phyloP scores from a whole-genome alignment of 2,113 vertebrate genomes.

The Pagrus major region DNA sequence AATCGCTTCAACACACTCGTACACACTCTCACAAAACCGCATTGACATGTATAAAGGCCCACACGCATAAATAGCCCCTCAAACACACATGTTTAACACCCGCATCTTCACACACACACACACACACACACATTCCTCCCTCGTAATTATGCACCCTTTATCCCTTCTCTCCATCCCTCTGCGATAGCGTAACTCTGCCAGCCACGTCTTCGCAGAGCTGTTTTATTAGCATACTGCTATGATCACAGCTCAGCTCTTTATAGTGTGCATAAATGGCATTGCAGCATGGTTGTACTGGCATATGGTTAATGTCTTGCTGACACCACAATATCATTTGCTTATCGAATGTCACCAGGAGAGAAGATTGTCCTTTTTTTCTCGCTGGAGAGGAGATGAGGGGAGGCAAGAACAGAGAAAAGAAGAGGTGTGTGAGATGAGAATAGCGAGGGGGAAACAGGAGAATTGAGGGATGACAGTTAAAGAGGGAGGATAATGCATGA shows the following conservation, averaged over 20 bases:
- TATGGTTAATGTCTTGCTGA: conserved; percentile 70
- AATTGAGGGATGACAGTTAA: conserved; percentile 26
- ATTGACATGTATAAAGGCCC: conserved; percentile 52
- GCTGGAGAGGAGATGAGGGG: background rate
- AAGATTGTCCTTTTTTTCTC: conserved; percentile 33
- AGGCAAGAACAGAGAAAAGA: background rate
- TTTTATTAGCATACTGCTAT: conserved; percentile 72
- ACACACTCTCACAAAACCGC: conserved; percentile 39
- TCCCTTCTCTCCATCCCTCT: conserved; percentile 50
- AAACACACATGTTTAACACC: conserved; percentile 49
- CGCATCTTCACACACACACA: conserved; percentile 14
- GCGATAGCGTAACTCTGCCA: conserved; percentile 43
- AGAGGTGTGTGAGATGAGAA: conserved; percentile 18
- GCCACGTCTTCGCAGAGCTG: conserved; percentile 58
- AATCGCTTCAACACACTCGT: conserved; percentile 23
- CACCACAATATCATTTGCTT: conserved; percentile 54
- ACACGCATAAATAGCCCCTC: conserved; percentile 23
- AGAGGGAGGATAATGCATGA: conserved; percentile 44
- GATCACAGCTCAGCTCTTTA: conserved; percentile 76
- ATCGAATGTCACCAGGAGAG: conserved; percentile 52
- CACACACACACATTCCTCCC: conserved; percentile 31
- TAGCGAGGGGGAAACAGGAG: background rate
- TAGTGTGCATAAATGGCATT: conserved; percentile 67
- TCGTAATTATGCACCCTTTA: conserved; percentile 63
- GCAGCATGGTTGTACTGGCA: conserved; percentile 64